These are phyloP conservation scores for Cichlasoma orientale DNA, from an alignment of 2,797 vertebrate species.

Conservation along the genomic window DNA sequence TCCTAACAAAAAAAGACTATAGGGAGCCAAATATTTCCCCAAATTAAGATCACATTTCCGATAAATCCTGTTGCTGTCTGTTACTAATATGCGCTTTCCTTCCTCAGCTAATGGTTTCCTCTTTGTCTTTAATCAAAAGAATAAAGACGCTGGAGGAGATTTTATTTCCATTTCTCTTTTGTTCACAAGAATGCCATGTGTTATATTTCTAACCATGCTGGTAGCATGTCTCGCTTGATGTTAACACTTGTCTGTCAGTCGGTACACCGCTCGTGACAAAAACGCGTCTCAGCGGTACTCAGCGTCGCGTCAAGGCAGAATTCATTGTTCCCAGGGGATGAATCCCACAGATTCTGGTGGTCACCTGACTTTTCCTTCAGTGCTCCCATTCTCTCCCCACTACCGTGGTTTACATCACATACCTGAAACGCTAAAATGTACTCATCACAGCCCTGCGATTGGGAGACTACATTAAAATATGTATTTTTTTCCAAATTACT, in stretches of 20 bases:
- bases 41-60: constrained; percentile 49
- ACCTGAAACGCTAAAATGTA: background rate
- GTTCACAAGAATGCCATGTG: background rate
- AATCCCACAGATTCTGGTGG: too few species aligned
- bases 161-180: background rate
- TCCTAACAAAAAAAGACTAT: constrained; percentile 26
- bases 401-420: background rate
- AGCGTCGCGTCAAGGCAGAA: too few species aligned
- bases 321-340: too few species aligned
- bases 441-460: background rate
- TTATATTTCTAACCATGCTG: background rate
- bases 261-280: background rate
- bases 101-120: constrained; percentile 16
- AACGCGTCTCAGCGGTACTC: background rate
- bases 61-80: constrained; percentile 30
- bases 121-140: constrained; percentile 8
- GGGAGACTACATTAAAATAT: background rate
- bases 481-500: background rate
- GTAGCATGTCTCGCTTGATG: background rate
- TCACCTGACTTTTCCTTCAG: background rate
- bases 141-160: constrained; percentile 3
- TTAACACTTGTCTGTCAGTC: background rate
- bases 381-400: fast-evolving
- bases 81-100: constrained; percentile 7
- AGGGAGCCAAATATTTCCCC: constrained; percentile 31